Evolutionary conservation across 2,797 vertebrate species (phyloP).

Genomic region (Anguilla anguilla): DNA sequence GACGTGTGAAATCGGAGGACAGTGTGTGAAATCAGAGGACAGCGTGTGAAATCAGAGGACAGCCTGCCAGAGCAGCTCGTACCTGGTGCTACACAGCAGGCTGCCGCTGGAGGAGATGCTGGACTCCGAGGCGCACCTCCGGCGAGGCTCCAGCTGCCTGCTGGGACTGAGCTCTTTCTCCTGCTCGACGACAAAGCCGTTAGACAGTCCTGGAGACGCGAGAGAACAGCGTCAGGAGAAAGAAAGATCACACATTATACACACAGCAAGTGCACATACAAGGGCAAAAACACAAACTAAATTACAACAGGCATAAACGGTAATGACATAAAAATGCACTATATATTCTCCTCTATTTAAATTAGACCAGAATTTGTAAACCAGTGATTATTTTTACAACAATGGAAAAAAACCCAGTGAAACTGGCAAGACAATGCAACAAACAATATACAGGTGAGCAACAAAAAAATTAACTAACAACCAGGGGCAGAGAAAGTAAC

Average conservation of each 20-base stretch:
- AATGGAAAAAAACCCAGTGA: no score
- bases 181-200: constrained; percentile 83
- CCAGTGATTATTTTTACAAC: not conserved
- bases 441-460: not conserved
- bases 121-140: constrained; percentile 95
- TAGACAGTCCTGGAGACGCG: constrained; percentile 79
- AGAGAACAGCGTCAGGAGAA: constrained; percentile 9
- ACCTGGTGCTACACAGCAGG: constrained; percentile 82
- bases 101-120: constrained; percentile 92
- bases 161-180: constrained; percentile 68
- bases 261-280: not conserved
- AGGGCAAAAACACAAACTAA: not conserved
- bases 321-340: not conserved
- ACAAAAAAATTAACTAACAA: not conserved
- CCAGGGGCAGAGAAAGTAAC: no score
- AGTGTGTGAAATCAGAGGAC: not conserved
- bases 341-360: no score
- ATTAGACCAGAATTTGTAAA: no score
- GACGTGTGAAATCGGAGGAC: not conserved
- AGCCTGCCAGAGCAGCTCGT: constrained; percentile 26
- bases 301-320: not conserved
- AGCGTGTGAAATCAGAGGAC: not conserved
- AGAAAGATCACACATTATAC: not conserved
- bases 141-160: constrained; percentile 84
- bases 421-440: not conserved